Base-by-base conservation (phyloP, 2,888 invertebrate genomes). In the Volucella bombylans region DNA sequence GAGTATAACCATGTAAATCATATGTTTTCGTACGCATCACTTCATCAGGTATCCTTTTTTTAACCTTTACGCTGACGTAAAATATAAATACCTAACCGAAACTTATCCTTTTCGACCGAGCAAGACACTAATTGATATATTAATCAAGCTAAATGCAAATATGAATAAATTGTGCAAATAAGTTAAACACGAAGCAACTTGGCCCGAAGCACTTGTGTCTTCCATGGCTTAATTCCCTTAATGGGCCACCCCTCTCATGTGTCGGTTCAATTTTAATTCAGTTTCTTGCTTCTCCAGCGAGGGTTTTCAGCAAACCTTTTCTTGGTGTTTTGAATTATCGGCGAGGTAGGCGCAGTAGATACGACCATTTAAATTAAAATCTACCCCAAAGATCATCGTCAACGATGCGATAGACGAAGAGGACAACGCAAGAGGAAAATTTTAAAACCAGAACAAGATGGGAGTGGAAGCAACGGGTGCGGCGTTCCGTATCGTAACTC, bases 311-410 rank as follows among this genome's bases (percentile, higher is more conserved):
- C 57, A 69, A 83, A 68, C 68, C 57, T 52, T 49, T 65, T 54
- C 31, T 64, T 45, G 73, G 73, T 74, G 77, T 54, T 49, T 61
- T 47, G 47, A 54, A 74, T 73, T 74, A 80, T 80, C 80, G 69
- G 68, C 43, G 43, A 59, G 64, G 80, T 68, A 80, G 74, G 71
- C 67, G 31, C 15, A 45, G n/a, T 65, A 64, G 72, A 69, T 79
- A 69, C 73, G 79, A 79, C 72, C 67, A 82, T 72, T 82, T 82
- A 74, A 83, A 83, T 79, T 83, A 74, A 79, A 83, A 65, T 69
- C 69, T 52, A 72, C 73, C 78, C 74, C 47, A 59, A 83, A 74
- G 80, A 83, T 82, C 78, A 68, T 68, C 61, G 62, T 45, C 55
- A 59, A 14, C 52, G 18, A 45, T 39, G 47, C 14, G 14, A 15